phyloP scores from a whole-genome alignment of 92 coral and sea anemone genomes.

The Blastomussa wellsi region DNA sequence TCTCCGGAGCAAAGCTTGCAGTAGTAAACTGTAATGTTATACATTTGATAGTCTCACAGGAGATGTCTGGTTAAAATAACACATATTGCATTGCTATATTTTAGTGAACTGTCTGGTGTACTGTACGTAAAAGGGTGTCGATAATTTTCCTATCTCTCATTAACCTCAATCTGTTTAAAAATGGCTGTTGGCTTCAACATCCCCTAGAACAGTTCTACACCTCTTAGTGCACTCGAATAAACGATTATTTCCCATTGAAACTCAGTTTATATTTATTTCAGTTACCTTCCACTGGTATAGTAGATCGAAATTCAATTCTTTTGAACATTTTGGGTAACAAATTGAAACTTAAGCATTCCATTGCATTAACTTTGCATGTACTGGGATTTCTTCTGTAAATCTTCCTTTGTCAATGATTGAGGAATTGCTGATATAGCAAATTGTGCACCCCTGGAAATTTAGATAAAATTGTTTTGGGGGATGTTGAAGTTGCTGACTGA shows the following conservation, averaged over 20 bases:
- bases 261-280: neutral
- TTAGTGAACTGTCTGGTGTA: neutral
- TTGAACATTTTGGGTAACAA: neutral
- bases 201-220: neutral
- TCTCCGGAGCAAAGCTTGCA: constrained; percentile 24
- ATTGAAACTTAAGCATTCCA: neutral
- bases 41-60: neutral
- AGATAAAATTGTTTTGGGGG: neutral
- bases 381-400: neutral
- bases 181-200: neutral
- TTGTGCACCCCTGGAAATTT: neutral
- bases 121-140: neutral
- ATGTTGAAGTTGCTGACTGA: neutral
- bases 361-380: neutral
- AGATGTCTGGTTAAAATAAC: neutral
- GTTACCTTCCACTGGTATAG: neutral
- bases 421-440: too few species aligned
- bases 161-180: neutral
- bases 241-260: neutral
- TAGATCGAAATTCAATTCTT: neutral
- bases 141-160: neutral
- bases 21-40: constrained; percentile 21
- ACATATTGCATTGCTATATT: neutral
- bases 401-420: too few species aligned
- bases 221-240: neutral